Evolutionary conservation across 2,797 vertebrate genomes (phyloP), one percentile per base, ranked within the genome.

Genomic region (Poeciliopsis gracilis): DNA sequence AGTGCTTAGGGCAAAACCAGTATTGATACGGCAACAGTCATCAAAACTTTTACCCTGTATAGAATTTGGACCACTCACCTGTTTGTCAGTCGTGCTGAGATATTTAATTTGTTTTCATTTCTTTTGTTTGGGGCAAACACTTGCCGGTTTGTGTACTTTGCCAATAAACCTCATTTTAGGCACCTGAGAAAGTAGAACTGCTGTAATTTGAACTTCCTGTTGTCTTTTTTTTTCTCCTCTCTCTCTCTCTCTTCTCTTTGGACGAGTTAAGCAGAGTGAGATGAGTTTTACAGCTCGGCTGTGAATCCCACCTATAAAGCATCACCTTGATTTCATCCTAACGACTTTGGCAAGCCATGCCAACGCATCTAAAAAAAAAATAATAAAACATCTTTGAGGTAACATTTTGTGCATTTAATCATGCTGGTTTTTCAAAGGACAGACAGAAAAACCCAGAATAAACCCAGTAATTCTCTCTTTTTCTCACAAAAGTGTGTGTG

Each of bases 301-400:
- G 77, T 70, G n/a, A 43, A 36, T 69, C 66, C 49, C 38, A 63
- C 15, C 69, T 33, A 78, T 84, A 88, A 92, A 91, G 86, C 77
- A 88, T 88, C 82, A 53, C 80, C 81, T 78, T 59, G 70, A 78
- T 88, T 91, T 90, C 84, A 81, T 82, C 84, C 83, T 15, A 3
- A 8, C 7, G 33, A 36, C 15, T 63, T 30, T 63, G 59, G 15
- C 2, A 36, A 33, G 9, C 53, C 23, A 43, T 55, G 69, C 55
- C 79, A 76, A 47, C 82, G 28, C 41, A 73, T 30, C 70, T 80
- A 84, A 90, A 87, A 92, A 88, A 92, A 20, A 51, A 9, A 51
- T 77, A 92, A 20, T 23, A 9, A 51, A 78, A 89, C 89, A 81
- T 25, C 30, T n/a, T 88, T 75, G 83, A 91, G 74, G 83, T 79